Percentiles rank a stretch among this genome's conserved stretches.
These are phyloP conservation scores for Aspidiotus rigidus DNA, from an alignment of 2,888 invertebrate genomes.

Conservation along the genomic window DNA sequence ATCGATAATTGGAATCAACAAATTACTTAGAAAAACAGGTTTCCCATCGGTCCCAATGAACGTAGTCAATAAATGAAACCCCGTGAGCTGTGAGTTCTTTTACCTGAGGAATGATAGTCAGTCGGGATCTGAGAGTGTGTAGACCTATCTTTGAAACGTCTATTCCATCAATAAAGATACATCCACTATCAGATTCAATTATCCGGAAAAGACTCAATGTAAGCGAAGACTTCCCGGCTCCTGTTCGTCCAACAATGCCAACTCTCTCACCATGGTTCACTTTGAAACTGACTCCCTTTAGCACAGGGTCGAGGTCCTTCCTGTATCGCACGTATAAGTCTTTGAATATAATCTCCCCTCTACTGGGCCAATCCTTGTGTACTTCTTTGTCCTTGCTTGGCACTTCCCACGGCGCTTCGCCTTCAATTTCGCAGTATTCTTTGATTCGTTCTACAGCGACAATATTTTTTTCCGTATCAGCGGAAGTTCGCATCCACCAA, in stretches of 20 bases:
- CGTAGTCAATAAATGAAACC: too few species aligned
- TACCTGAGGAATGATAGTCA: slow-evolving; percentile 48
- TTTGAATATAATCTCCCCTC: slow-evolving; percentile 69
- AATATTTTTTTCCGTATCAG: slow-evolving; percentile 94
- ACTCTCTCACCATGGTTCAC: slow-evolving; percentile 78
- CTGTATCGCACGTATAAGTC: slow-evolving; percentile 79
- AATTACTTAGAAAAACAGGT: too few species aligned
- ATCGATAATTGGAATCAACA: too few species aligned
- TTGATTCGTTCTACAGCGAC: slow-evolving; percentile 95
- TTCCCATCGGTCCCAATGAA: too few species aligned
- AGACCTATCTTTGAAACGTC: slow-evolving; percentile 74
- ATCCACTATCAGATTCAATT: slow-evolving; percentile 72
- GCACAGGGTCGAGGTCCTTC: slow-evolving; percentile 73
- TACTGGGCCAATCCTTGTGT: slow-evolving; percentile 59
- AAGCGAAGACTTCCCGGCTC: slow-evolving; percentile 85
- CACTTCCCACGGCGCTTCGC: slow-evolving; percentile 44
- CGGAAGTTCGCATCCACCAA: slow-evolving; percentile 92
- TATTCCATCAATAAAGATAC: slow-evolving; percentile 72
- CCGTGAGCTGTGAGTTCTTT: too few species aligned
- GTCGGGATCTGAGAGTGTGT: slow-evolving; percentile 64
- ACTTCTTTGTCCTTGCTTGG: slow-evolving; percentile 34
- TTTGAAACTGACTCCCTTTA: slow-evolving; percentile 66
- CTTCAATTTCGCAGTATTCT: slow-evolving; percentile 81
- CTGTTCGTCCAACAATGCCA: slow-evolving; percentile 82
- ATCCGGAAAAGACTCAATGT: slow-evolving; percentile 81